Evolutionary conservation across 1,140 invertebrate genomes (phyloP).

Genomic region (Conopomorpha cramerella): DNA sequence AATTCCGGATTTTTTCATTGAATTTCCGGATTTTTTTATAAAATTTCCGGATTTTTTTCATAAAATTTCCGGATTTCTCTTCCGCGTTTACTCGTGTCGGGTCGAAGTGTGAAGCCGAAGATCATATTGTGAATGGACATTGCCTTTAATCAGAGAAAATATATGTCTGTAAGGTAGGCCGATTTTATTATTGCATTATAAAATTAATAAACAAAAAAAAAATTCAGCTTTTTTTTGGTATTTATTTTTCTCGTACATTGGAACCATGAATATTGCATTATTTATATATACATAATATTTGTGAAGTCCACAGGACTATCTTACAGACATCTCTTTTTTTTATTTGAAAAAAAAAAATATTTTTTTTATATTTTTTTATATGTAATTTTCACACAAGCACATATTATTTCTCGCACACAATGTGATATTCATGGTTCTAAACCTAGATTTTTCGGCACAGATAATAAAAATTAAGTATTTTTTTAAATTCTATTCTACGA

Average conservation of each 20-base stretch:
- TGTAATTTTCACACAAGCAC: no score
- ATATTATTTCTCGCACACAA: no score
- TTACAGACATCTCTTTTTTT: constrained; percentile 58
- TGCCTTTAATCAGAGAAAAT: constrained; percentile 27
- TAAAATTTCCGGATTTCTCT: no score
- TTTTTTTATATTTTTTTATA: constrained; percentile 10
- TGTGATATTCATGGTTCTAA: constrained; percentile 46
- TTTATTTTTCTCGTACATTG: no score
- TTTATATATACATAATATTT: no score
- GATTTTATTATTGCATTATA: constrained; percentile 22
- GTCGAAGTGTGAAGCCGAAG: constrained; percentile 24
- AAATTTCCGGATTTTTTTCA: no score
- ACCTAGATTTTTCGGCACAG: constrained; percentile 7
- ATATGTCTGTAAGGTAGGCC: constrained; percentile 60
- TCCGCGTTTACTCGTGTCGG: no score
- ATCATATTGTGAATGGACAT: constrained; percentile 53
- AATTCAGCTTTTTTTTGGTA: no score
- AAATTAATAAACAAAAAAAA: constrained; percentile 20
- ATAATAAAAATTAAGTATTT: no score
- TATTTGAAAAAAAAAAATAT: constrained; percentile 25
- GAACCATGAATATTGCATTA: constrained; percentile 59
- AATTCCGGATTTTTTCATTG: no score
- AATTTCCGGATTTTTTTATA: no score
- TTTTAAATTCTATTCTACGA: no score
- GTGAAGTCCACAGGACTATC: constrained; percentile 22